A percentile compares a stretch with the other conserved stretches of the same genome.
These are phyloP conservation scores for Geotrypetes seraphini DNA, from an alignment of 2,797 vertebrate genomes.

Conservation along the genomic window DNA sequence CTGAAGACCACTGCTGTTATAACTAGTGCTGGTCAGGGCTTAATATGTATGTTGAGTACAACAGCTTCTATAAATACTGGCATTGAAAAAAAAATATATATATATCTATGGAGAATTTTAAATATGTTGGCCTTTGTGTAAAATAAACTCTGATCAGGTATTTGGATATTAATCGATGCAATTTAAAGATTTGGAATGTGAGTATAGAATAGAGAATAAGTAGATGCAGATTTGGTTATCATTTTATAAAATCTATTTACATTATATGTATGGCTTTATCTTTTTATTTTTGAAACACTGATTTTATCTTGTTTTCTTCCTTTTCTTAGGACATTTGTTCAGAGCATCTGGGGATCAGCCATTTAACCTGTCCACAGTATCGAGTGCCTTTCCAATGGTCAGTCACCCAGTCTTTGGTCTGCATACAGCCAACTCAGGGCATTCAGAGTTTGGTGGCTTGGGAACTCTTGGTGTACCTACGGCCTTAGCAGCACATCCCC, in stretches of 20 bases:
- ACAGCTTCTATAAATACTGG: too few relatives aligned
- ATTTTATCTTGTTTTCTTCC: slow-evolving; percentile 33
- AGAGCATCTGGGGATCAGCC: slow-evolving; percentile 56
- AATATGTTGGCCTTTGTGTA: too few relatives aligned
- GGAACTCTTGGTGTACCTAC: slow-evolving; percentile 73
- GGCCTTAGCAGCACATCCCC: slow-evolving; percentile 62
- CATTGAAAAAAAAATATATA: too few relatives aligned
- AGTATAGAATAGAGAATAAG: too few relatives aligned
- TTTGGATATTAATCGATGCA: too few relatives aligned
- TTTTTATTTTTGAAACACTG: not conserved
- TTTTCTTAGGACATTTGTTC: slow-evolving; percentile 62
- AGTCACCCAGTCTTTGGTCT: slow-evolving; percentile 70
- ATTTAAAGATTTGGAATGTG: too few relatives aligned
- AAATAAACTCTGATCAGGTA: too few relatives aligned
- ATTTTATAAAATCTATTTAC: not conserved
- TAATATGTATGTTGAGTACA: too few relatives aligned
- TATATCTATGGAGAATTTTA: too few relatives aligned
- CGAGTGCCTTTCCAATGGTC: slow-evolving; percentile 74
- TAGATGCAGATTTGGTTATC: too few relatives aligned
- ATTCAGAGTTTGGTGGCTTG: slow-evolving; percentile 75
- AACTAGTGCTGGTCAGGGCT: too few relatives aligned
- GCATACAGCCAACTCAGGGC: slow-evolving; percentile 63
- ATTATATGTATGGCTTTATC: not conserved
- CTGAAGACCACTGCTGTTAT: too few relatives aligned
- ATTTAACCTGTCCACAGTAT: slow-evolving; percentile 60